Evolutionary conservation across 2,113 vertebrate species (phyloP), one percentile per base, ranked within the genome.

Genomic region (Bolborhynchus lineola): DNA sequence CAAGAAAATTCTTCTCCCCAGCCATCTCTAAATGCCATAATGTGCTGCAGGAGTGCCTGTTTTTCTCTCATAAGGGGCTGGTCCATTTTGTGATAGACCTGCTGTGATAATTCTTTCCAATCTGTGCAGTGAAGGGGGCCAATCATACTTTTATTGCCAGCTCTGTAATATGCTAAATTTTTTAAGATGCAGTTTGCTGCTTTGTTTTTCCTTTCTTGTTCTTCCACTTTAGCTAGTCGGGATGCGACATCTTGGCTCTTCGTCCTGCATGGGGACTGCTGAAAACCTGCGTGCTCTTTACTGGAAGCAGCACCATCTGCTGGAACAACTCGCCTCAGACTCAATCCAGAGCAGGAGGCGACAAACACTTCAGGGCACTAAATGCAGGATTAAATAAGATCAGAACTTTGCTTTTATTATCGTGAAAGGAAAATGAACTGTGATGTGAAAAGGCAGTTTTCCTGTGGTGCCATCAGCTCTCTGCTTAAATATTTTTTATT

Each of bases 221-320:
- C 18, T 67, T 13, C 35, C 18, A 4, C 17, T 70, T 70, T 17
- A 33, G 13, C 78, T 29, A 29, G 44, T 1, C 4, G 21, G 71
- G 46, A 68, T 52, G 79, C 47, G 70, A 29, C 76, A 31, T 76
- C 37, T 42, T 69, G 49, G 49, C 42, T 70, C 7, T n/a, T 28
- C 13, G 3, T 16, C 17, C 9, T 62, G 41, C 1, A 0, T 13
- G 86, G 31, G 39, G 63, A 71, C 28, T 62, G 64, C 67, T 35
- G 52, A 24, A 75, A 71, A 15, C 35, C n/a, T 41, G 60, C 42
- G 14, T 39, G 13, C 81, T 95, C 70, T 64, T 76, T 6, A 0
- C 79, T 91, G 90, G 86, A 10, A 93, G 79, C 79, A 96, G 91
- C 94, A 82, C 97, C 97, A 96, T 96, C 97, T 97, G 78, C 93